Conservation (phyloP, 2,888 invertebrate genomes). For the Fissipunctia ypsillon region DNA sequence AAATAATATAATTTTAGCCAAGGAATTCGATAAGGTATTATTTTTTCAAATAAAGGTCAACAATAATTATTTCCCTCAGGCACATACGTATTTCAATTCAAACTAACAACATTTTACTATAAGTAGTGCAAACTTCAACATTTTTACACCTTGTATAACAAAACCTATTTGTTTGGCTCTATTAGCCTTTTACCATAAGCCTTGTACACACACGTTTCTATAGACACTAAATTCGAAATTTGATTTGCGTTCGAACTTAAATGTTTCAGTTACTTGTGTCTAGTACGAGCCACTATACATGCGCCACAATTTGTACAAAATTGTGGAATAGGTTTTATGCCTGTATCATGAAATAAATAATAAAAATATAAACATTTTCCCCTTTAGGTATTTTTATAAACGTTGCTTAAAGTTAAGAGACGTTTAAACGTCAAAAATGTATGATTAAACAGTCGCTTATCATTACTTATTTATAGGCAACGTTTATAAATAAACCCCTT, state of each 20-base stretch:
- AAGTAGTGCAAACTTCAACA: not conserved
- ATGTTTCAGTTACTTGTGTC: not conserved
- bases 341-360: not conserved
- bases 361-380: too few relatives aligned
- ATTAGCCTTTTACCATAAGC: not conserved
- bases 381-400: too few relatives aligned
- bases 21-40: not conserved
- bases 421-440: not conserved
- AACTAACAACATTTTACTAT: not conserved
- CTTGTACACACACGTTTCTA: not conserved
- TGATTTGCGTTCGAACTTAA: not conserved
- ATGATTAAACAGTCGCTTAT: too few relatives aligned
- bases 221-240: not conserved
- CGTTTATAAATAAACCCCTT: too few relatives aligned
- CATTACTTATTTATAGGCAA: too few relatives aligned
- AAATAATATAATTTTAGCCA: too few relatives aligned
- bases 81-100: not conserved
- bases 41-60: not conserved
- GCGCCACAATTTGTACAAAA: not conserved
- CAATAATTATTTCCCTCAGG: not conserved
- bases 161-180: not conserved
- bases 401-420: not conserved
- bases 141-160: slow-evolving; percentile 44
- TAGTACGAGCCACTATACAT: not conserved
- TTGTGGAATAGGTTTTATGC: not conserved